Percentiles rank a stretch among this genome's conserved stretches.
phyloP scores from a whole-genome alignment of 1,140 invertebrate species.

The Ridgeia piscesae region DNA sequence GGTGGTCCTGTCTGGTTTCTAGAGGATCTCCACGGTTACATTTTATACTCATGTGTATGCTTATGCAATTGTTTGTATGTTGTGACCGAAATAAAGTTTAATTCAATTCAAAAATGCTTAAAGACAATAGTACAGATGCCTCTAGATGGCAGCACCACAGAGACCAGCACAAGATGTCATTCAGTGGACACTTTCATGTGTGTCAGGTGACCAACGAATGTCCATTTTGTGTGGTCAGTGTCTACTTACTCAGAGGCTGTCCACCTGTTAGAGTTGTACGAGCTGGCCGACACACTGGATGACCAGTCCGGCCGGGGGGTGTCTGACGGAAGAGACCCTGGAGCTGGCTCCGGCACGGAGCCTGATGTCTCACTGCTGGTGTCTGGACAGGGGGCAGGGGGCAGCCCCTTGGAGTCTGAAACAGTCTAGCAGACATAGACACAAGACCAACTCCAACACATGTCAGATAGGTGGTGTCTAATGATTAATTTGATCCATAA shows the following conservation, averaged over 20 bases:
- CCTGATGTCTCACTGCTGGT: neutral
- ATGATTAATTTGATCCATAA: no score
- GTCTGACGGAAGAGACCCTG: slow-evolving; percentile 1
- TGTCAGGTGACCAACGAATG: neutral
- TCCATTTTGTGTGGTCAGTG: neutral
- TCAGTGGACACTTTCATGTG: neutral
- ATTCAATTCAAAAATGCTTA: no score
- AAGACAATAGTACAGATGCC: no score
- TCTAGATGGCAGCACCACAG: no score
- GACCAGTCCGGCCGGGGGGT: neutral
- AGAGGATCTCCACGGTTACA: no score
- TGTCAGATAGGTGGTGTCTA: no score
- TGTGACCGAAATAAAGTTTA: no score
- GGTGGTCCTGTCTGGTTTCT: no score
- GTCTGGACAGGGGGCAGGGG: neutral
- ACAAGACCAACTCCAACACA: neutral
- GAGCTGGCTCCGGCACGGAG: neutral
- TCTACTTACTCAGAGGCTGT: neutral
- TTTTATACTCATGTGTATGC: no score
- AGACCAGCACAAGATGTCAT: no score
- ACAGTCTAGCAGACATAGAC: neutral
- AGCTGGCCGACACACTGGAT: neutral
- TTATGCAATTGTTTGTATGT: no score
- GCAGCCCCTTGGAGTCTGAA: neutral
- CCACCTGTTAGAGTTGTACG: neutral